A percentile compares a stretch with the other conserved stretches of the same genome.
phyloP scores from a whole-genome alignment of 2,797 vertebrate species.

The Decapterus maruadsi region DNA sequence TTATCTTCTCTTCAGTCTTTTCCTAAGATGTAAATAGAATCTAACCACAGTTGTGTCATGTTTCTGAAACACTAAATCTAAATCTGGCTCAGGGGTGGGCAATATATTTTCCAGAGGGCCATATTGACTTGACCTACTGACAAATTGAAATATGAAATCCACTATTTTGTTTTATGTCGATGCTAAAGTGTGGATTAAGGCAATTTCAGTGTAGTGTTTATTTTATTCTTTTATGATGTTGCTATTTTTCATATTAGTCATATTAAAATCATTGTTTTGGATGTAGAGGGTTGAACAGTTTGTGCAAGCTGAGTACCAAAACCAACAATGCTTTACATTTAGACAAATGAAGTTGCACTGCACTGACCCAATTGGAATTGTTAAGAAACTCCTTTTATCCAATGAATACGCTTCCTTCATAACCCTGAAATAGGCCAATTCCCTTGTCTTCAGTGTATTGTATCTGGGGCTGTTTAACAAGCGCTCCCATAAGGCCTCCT shows the following conservation, averaged over 20 bases:
- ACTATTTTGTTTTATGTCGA: no score
- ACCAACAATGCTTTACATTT: constrained; percentile 11
- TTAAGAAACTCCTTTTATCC: constrained; percentile 5
- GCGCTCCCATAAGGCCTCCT: constrained; percentile 43
- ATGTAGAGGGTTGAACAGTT: not conserved
- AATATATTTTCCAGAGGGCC: no score
- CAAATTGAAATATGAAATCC: no score
- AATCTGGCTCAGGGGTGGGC: no score
- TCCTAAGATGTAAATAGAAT: not conserved
- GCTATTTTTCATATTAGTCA: not conserved
- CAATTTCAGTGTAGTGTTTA: no score
- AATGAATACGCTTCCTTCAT: constrained; percentile 11
- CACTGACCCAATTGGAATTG: not conserved
- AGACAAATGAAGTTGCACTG: constrained; percentile 5
- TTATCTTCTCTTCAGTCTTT: not conserved
- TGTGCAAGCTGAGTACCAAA: not conserved
- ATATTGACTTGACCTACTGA: no score
- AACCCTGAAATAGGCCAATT: constrained; percentile 27
- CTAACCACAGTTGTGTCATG: not conserved
- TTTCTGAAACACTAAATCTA: not conserved
- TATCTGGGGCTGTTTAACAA: constrained; percentile 59
- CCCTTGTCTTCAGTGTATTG: constrained; percentile 31
- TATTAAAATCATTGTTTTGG: not conserved
- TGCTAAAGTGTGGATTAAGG: no score
- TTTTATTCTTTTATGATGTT: not conserved